Base-by-base conservation (phyloP, 2,888 invertebrate genomes). In the Stictocephala bisonia region DNA sequence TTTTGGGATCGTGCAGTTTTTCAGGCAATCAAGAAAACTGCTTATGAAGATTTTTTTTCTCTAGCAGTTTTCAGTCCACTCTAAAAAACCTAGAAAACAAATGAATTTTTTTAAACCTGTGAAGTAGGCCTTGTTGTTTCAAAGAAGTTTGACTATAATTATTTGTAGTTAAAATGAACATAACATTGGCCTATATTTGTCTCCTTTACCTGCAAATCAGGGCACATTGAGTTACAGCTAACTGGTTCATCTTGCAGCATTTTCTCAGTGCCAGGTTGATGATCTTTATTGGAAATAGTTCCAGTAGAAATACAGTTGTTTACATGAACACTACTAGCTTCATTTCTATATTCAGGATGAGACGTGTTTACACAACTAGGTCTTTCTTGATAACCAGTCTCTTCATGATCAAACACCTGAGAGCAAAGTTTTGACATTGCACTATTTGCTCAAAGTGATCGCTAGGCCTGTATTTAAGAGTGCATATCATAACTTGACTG, bases 161-260 rank as follows among this genome's bases (percentile, higher is more conserved):
- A 35, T 13, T 9, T 35, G 35, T 6, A 35, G n/a, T 4, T n/a
- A 18, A 13, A 44, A 51, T 35, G 24, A 51, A n/a, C n/a, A n/a
- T n/a, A n/a, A n/a, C n/a, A n/a, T n/a, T n/a, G n/a, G n/a, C n/a
- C n/a, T n/a, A n/a, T n/a, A n/a, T n/a, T n/a, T n/a, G n/a, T n/a
- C n/a, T n/a, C n/a, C n/a, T 51, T 56, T 29, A 56, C 56, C 56
- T 56, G 56, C 56, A 29, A 18, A 20, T 56, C 56, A 29, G 56
- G 27, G 29, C 18, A 2, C 56, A 56, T 56, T n/a, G 56, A 29
- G 18, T 29, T 27, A 29, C 56, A 56, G 31, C 29, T 56, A 9
- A 31, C 27, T 56, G 56, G 18, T 24, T 56, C 29, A 1, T 18
- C 56, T 29, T 56, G 56, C n/a, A 29, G 18, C 11, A 29, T 56